These are phyloP conservation scores for Engystomops pustulosus DNA, from an alignment of 2,113 vertebrate genomes.

Conservation along the genomic window DNA sequence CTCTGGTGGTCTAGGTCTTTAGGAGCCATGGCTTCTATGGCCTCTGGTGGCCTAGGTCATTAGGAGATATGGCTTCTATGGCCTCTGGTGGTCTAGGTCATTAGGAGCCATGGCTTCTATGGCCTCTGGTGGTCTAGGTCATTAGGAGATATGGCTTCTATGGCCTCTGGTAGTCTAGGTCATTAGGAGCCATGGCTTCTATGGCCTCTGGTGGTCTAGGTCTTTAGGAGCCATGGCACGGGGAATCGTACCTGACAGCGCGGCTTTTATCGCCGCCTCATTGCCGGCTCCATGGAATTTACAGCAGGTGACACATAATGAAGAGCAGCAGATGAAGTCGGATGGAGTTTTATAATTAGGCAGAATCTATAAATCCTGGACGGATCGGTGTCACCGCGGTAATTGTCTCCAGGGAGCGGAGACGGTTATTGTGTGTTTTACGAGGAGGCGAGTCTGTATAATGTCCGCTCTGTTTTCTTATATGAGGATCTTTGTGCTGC, in stretches of 20 bases:
- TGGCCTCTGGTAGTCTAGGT: too few species aligned
- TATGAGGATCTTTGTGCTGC: background rate
- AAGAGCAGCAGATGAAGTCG: background rate
- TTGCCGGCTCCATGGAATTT: background rate
- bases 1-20: too few species aligned
- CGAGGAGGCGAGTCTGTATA: background rate
- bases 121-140: too few species aligned
- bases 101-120: too few species aligned
- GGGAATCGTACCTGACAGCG: background rate
- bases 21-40: too few species aligned
- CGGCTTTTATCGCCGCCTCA: background rate
- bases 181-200: too few species aligned
- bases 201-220: too few species aligned
- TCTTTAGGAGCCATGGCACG: too few species aligned
- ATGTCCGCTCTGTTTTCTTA: background rate
- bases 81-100: too few species aligned
- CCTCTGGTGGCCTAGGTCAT: too few species aligned
- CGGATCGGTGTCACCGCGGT: background rate
- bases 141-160: too few species aligned
- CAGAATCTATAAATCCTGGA: background rate
- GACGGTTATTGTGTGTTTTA: background rate
- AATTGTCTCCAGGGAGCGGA: background rate
- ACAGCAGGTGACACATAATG: background rate
- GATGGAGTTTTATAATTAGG: background rate
- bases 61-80: too few species aligned